These are phyloP conservation scores for Bergia sp. DNA, from an alignment of 92 coral and sea anemone species.

Conservation along the genomic window DNA sequence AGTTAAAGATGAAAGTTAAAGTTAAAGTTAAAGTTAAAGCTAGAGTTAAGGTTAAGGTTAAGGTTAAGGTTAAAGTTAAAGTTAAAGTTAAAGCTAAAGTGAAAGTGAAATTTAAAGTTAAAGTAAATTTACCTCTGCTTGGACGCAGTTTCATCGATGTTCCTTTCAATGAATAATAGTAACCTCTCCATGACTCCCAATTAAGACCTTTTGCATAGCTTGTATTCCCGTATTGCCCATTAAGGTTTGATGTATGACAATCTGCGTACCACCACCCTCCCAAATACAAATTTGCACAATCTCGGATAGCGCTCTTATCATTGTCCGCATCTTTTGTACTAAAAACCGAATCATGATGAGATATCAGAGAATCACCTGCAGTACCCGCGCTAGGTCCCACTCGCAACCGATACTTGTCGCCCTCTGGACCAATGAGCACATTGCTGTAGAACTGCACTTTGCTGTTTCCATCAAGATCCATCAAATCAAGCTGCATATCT, in stretches of 20 bases:
- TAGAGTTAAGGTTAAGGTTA: too few relatives aligned
- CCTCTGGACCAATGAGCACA: conserved; percentile 1
- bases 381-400: background rate
- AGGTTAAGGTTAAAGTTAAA: too few relatives aligned
- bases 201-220: background rate
- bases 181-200: background rate
- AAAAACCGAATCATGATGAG: background rate
- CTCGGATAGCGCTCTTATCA: background rate
- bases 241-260: background rate
- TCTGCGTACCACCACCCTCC: background rate
- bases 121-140: background rate
- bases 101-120: too few relatives aligned
- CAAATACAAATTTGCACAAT: background rate
- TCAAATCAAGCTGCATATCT: conserved; percentile 1
- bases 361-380: background rate
- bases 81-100: too few relatives aligned
- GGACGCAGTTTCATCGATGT: conserved; percentile 14
- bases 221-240: background rate
- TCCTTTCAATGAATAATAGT: background rate
- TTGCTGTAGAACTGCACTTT: conserved; percentile 10
- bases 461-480: background rate
- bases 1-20: too few relatives aligned
- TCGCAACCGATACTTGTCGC: background rate
- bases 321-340: conserved; percentile 1
- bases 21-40: background rate